phyloP scores from a whole-genome alignment of 1,140 invertebrate species.

The Euura lappo region DNA sequence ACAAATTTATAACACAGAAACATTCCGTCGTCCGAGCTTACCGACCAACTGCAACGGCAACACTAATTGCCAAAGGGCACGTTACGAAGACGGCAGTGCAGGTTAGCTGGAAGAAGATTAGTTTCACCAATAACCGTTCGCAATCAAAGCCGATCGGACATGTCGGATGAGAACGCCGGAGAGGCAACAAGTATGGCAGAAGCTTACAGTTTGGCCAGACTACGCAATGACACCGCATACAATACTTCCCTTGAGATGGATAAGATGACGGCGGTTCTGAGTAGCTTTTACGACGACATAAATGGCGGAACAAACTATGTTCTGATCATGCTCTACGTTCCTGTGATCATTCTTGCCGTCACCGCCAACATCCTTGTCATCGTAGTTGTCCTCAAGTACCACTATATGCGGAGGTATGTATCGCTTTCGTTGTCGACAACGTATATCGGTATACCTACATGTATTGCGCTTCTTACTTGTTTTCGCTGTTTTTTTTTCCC shows the following conservation, averaged over 20 bases:
- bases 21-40: too few species aligned
- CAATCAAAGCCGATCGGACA: too few species aligned
- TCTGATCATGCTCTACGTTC: conserved; percentile 67
- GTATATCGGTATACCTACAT: too few species aligned
- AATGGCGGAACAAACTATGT: conserved; percentile 42
- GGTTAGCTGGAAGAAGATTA: too few species aligned
- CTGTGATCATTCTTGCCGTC: conserved; percentile 65
- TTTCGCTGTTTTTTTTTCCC: background rate
- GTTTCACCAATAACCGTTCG: too few species aligned
- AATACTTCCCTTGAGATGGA: conserved; percentile 16
- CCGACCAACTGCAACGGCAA: too few species aligned
- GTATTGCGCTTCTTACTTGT: background rate
- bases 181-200: too few species aligned
- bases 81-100: too few species aligned
- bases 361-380: conserved; percentile 70
- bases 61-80: too few species aligned
- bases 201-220: too few species aligned
- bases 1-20: too few species aligned
- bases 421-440: conserved; percentile 1
- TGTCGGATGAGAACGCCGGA: too few species aligned
- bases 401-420: conserved; percentile 72
- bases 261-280: conserved; percentile 27
- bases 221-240: background rate
- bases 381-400: conserved; percentile 70
- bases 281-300: conserved; percentile 37